Conservation (phyloP, 2,113 vertebrate species). For the Nannobrachium achirus region DNA sequence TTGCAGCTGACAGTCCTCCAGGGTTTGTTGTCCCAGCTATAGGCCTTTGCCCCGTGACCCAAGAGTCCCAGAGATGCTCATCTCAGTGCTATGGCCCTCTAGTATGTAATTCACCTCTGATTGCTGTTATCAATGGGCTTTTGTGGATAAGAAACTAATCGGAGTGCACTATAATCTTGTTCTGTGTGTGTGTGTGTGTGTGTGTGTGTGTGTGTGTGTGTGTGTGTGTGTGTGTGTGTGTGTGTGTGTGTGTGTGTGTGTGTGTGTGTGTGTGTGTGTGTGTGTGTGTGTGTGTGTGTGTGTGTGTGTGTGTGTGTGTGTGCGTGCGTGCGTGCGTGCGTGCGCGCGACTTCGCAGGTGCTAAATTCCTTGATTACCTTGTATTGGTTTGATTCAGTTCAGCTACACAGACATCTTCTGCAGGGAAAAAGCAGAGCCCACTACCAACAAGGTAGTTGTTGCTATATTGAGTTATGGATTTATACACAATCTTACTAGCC, state of each 20-base stretch:
- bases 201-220: neutral
- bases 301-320: slow-evolving; percentile 2
- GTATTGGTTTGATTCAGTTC: neutral
- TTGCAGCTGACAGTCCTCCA: slow-evolving; percentile 25
- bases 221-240: slow-evolving; percentile 5
- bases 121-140: slow-evolving; percentile 2
- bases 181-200: neutral
- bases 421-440: neutral
- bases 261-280: neutral
- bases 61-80: slow-evolving; percentile 16
- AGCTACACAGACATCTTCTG: neutral
- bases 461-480: too few relatives aligned
- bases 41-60: neutral
- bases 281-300: too few relatives aligned
- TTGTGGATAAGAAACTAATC: slow-evolving; percentile 16
- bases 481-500: neutral
- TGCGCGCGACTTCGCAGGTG: neutral
- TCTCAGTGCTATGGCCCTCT: neutral
- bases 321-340: neutral
- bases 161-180: neutral
- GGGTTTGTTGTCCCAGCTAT: neutral
- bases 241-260: neutral
- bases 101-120: slow-evolving; percentile 1
- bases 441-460: neutral
- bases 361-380: neutral